Evolutionary conservation across 2,797 vertebrate species (phyloP), one percentile per base, ranked within the genome.

Genomic region (Bradypus variegatus): DNA sequence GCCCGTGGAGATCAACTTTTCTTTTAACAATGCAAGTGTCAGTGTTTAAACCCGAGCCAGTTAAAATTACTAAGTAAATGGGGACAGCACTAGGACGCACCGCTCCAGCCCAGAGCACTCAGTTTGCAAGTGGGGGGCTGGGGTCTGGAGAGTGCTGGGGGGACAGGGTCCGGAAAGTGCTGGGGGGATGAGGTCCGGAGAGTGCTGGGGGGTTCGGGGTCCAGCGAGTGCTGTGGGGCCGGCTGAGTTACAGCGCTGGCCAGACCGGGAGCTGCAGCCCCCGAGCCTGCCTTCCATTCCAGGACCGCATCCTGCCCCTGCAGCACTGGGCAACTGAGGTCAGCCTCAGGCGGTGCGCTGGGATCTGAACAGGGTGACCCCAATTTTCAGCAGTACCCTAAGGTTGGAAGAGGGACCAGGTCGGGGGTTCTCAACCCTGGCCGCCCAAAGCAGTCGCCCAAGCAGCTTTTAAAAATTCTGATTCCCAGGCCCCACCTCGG

Each of bases 1-100:
- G 38, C n/a, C 9, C 55, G 3, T 0, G 4, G 38, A 1, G 0
- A 16, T 62, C 41, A 12, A 1, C 23, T 16, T 81, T 10, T 25
- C 48, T 23, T n/a, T 27, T n/a, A 84, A 55, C 60, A 23, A 15
- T 29, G 3, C 19, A 38, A 6, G 9, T 36, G 13, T 31, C 12
- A 12, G 16, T 8, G 15, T 81, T 73, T 50, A 53, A 55, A 38
- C 10, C 1, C 36, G 16, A 84, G 27, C 48, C n/a, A n/a, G 21
- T 14, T 14, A 67, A 75, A 36, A 45, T 25, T 3, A 18, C 9
- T 21, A 18, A 14, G 33, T 50, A 45, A 33, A 29, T 1, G 33
- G 50, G 48, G 14, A 72, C 19, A 6, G 6, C 9, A 3, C 25
- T 16, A n/a, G 18, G 27, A 73, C 29, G 3, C 13, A 4, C 67